phyloP scores from a whole-genome alignment of 2,113 vertebrate genomes.

The Morphnarchus princeps region DNA sequence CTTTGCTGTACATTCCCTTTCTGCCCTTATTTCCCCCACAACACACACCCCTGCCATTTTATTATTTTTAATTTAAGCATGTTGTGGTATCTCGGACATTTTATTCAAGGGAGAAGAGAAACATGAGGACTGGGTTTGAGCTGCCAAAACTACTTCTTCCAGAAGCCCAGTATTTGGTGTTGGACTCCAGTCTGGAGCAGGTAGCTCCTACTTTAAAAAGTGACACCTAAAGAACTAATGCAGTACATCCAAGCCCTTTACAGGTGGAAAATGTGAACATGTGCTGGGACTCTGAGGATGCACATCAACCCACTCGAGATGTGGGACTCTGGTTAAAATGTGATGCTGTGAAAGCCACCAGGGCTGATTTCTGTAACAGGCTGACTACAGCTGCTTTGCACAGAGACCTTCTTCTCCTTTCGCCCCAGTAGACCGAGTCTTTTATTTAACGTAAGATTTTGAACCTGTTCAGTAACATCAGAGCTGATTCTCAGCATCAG shows the following conservation, averaged over 20 bases:
- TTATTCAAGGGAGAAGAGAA: conserved; percentile 9
- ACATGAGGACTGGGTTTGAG: not conserved
- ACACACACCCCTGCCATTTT: not conserved
- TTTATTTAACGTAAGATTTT: not conserved
- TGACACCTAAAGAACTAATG: not conserved
- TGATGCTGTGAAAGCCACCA: conserved; percentile 14
- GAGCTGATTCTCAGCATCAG: not conserved
- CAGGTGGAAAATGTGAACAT: not conserved
- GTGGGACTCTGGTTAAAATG: not conserved
- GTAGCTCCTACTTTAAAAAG: not conserved
- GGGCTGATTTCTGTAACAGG: not conserved
- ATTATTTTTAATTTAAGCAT: conserved; percentile 48
- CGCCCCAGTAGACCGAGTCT: not conserved
- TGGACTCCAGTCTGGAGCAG: not conserved
- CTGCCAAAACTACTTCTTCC: conserved; percentile 24
- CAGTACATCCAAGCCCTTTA: not conserved
- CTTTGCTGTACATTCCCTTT: conserved; percentile 53
- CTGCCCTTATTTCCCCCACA: not conserved
- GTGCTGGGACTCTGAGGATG: not conserved
- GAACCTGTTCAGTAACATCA: not conserved
- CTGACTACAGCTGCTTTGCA: conserved; percentile 12
- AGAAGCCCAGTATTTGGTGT: not conserved
- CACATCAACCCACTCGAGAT: not conserved
- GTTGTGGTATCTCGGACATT: not conserved
- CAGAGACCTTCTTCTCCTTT: not conserved